Conservation (phyloP, 2,113 vertebrate genomes). For the Zosterops borbonicus region DNA sequence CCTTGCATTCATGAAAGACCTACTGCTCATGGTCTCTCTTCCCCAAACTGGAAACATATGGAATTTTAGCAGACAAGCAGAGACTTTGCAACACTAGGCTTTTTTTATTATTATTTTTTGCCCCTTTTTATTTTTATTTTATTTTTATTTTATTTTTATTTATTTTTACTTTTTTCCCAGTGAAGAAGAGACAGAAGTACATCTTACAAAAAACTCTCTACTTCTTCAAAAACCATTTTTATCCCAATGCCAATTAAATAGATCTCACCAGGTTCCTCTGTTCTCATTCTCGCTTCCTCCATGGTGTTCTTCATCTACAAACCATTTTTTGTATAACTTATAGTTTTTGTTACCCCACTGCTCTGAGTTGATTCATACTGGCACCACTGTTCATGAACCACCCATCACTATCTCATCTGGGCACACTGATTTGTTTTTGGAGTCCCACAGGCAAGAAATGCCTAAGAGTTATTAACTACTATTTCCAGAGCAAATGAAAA, state of each 20-base stretch:
- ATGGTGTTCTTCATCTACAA: neutral
- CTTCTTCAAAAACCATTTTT: neutral
- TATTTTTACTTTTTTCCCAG: neutral
- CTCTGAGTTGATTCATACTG: neutral
- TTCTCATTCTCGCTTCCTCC: neutral
- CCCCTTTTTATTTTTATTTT: too few relatives aligned
- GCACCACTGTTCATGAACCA: neutral
- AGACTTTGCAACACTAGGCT: neutral
- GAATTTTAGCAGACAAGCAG: neutral
- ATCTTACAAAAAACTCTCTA: neutral
- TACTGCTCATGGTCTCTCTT: neutral
- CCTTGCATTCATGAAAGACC: neutral
- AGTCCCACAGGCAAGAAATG: conserved; percentile 3
- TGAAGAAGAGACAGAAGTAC: neutral
- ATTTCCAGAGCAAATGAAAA: conserved; percentile 40
- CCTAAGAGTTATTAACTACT: conserved; percentile 21
- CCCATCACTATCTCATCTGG: neutral
- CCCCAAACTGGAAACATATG: neutral
- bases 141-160: too few relatives aligned
- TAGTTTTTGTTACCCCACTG: neutral
- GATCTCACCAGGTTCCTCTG: neutral
- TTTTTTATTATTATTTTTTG: neutral
- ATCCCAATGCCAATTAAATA: neutral
- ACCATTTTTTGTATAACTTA: neutral
- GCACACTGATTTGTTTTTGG: neutral